Evolutionary conservation across 2,888 invertebrate genomes (phyloP), one percentile per base, ranked within the genome.

Genomic region (Sussaba pulchella): DNA sequence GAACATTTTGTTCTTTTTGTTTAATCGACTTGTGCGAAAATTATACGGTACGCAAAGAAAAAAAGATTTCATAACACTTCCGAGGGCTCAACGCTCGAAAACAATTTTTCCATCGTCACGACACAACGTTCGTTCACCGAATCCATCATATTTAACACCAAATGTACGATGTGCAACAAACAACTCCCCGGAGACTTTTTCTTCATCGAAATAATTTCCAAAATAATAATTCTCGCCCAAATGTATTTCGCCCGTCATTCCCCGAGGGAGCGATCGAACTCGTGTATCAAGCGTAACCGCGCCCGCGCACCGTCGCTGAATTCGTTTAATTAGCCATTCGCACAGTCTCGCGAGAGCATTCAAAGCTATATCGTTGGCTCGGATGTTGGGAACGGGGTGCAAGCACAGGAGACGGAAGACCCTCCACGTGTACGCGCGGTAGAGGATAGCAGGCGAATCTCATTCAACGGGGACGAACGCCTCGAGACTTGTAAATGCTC

Each of bases 301-400:
- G 24, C 54, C 47, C 47, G 14, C 54, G 54, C 17, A 31, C 26
- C 64, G 57, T 71, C 72, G 52, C 78, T 67, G 78, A 72, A 72
- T 72, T 78, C 78, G 72, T 78, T 78, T n/a, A 78, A 78, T 78
- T 78, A 78, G 67, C 52, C 67, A 61, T 72, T 67, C 72, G 71
- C 50, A 59, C 12, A 57, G 31, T 61, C 71, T 52, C 47, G 61
- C 50, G 78, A 50, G 72, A 50, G 72, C 72, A 67, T 78, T 67
- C 72, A 36, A 36, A 67, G 52, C 41, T 67, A 57, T 57, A 57
- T 77, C 70, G 67, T 50, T 67, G 63, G 31, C 36, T 9, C 10
- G 31, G 57, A 26, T 57, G 57, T 36, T 19, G 39, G 6, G 21
- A 63, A 70, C 12, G 54, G 24, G 54, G 24, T 14, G 8, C 10